Percentiles rank a stretch among this genome's conserved stretches.
phyloP scores from a whole-genome alignment of 2,797 vertebrate species.

The Eulemur rubriventer region DNA sequence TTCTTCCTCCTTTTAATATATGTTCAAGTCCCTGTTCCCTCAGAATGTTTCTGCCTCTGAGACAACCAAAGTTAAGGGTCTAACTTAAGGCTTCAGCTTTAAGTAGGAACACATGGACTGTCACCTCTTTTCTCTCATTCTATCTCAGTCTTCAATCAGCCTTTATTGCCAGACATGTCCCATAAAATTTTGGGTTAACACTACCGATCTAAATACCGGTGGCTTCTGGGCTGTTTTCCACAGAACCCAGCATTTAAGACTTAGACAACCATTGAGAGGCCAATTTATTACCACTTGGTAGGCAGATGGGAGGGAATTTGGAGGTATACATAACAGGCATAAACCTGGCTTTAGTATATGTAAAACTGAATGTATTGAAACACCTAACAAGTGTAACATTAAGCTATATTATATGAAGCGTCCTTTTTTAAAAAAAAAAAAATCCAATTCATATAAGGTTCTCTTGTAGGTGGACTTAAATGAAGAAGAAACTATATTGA shows the following conservation, averaged over 20 bases:
- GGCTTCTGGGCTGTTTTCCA: not conserved
- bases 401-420: not conserved
- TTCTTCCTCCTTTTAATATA: not conserved
- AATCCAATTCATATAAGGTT: not conserved
- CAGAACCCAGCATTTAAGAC: not conserved
- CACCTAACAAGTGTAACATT: not conserved
- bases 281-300: not conserved
- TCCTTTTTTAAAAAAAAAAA: not conserved
- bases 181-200: not conserved
- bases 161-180: not conserved
- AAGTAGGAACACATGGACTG: not conserved
- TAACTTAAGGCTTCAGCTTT: not conserved
- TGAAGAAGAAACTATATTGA: constrained; percentile 94
- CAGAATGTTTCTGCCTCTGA: not conserved
- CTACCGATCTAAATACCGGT: not conserved
- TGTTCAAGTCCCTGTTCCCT: not conserved
- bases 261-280: not conserved
- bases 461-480: constrained; percentile 92
- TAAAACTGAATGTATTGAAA: not conserved
- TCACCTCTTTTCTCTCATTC: not conserved
- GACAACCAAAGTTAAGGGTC: not conserved
- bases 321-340: not conserved
- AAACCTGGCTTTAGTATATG: not conserved
- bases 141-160: not conserved
- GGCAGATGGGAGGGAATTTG: not conserved